Conservation (phyloP, 2,888 invertebrate species). For the Aphrophora alni region DNA sequence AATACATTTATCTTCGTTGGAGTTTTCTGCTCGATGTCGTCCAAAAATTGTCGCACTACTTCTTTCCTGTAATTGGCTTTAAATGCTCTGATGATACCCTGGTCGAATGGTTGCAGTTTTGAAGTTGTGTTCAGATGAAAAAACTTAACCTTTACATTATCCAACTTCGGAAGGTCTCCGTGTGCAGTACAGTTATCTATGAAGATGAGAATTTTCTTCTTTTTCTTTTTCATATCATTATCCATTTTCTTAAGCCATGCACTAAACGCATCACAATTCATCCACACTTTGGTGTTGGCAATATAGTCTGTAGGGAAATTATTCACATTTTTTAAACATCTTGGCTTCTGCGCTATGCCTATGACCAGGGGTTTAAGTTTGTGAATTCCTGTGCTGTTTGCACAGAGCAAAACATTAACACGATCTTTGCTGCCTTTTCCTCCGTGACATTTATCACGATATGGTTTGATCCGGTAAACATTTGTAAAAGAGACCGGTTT, state of each 20-base stretch:
- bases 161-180: constrained; percentile 16
- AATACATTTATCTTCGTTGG: constrained; percentile 7
- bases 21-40: neutral
- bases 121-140: constrained; percentile 31
- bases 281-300: constrained; percentile 54
- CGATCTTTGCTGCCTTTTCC: constrained; percentile 54
- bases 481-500: constrained; percentile 48
- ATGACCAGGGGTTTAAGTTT: constrained; percentile 19
- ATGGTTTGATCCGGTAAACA: constrained; percentile 51
- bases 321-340: constrained; percentile 51
- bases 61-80: neutral
- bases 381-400: neutral
- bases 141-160: constrained; percentile 28
- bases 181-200: constrained; percentile 9
- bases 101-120: neutral
- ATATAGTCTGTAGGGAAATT: constrained; percentile 51
- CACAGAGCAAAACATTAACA: neutral
- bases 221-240: constrained; percentile 23
- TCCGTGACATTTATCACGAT: constrained; percentile 52
- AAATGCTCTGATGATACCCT: constrained; percentile 40
- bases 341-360: constrained; percentile 52
- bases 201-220: too few species aligned
- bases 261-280: constrained; percentile 53
- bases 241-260: constrained; percentile 49
- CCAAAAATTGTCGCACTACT: neutral